Conservation (phyloP, 2,113 vertebrate genomes). For the Myanophis thanlyinensis region DNA sequence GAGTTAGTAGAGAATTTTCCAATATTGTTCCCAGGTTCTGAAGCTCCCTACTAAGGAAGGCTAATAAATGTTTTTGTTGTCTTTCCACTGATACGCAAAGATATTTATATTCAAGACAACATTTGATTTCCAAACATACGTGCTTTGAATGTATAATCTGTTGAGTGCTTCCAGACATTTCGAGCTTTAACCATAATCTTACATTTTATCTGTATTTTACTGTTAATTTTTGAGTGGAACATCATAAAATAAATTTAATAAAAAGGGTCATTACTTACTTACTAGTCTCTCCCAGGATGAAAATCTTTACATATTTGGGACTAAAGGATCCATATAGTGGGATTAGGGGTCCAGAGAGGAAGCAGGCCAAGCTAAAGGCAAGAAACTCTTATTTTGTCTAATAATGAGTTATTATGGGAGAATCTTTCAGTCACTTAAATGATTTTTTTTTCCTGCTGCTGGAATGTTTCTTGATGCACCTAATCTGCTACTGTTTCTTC, state of each 20-base stretch:
- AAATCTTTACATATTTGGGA: neutral
- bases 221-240: neutral
- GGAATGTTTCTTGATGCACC: neutral
- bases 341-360: neutral
- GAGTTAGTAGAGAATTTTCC: neutral
- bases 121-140: neutral
- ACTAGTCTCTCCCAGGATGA: neutral
- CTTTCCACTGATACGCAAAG: neutral
- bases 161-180: neutral
- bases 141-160: neutral
- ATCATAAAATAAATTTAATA: neutral
- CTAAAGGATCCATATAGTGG: neutral
- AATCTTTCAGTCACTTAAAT: neutral
- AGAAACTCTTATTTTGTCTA: neutral
- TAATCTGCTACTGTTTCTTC: neutral
- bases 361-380: neutral
- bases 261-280: neutral
- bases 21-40: neutral
- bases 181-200: neutral
- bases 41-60: neutral
- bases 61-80: neutral
- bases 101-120: neutral
- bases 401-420: neutral
- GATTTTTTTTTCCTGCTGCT: neutral
- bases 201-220: neutral